These are phyloP conservation scores for Melanotaenia trifasciata DNA, from an alignment of 2,797 vertebrate species.

Conservation along the genomic window DNA sequence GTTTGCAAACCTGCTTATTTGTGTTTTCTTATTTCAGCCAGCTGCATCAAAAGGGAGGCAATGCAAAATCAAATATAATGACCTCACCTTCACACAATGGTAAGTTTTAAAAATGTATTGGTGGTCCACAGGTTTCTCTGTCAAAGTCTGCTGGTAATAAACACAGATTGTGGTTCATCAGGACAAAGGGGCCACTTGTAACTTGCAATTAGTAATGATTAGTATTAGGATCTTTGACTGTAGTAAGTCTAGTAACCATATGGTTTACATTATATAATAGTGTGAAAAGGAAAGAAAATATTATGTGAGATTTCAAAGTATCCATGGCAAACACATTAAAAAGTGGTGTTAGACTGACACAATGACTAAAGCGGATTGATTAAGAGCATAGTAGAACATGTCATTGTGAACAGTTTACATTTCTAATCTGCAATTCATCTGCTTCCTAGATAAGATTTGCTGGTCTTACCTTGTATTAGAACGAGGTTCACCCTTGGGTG, in stretches of 20 bases:
- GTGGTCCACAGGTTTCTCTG: not conserved
- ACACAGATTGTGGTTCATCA: not conserved
- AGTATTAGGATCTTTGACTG: not conserved
- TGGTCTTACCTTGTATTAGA: not conserved
- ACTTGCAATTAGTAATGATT: not conserved
- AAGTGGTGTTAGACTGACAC: not conserved
- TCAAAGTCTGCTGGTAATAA: not conserved
- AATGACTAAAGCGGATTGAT: not conserved
- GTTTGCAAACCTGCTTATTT: conserved; percentile 6
- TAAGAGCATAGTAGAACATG: not conserved
- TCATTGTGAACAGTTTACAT: not conserved
- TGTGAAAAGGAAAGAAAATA: not conserved
- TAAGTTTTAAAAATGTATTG: conserved; percentile 57
- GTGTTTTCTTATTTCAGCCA: conserved; percentile 64
- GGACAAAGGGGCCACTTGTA: not conserved
- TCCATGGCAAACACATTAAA: not conserved
- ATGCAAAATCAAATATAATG: conserved; percentile 64
- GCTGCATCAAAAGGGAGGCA: conserved; percentile 73
- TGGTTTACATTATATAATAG: conserved; percentile 3
- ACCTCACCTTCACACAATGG: conserved; percentile 78
- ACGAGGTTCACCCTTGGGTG: not conserved
- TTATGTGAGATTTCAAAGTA: not conserved
- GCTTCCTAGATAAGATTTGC: conserved; percentile 28
- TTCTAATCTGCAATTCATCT: conserved; percentile 14
- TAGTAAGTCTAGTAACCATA: not conserved